Conservation (phyloP, 2,888 invertebrate genomes). For the Eristalis arbustorum region DNA sequence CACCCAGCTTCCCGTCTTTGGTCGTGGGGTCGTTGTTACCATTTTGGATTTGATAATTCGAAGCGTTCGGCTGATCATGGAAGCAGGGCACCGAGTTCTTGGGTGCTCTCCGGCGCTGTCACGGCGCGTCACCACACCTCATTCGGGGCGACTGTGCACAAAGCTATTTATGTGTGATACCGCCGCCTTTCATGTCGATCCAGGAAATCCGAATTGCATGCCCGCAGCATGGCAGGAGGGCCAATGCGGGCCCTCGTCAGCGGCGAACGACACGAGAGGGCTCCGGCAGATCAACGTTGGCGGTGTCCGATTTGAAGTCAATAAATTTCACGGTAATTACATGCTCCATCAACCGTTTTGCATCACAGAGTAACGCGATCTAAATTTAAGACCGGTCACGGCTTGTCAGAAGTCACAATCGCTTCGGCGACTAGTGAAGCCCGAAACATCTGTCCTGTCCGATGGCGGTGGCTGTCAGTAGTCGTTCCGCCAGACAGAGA, state of each 20-base stretch:
- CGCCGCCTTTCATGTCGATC: conserved; percentile 63
- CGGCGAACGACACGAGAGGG: not conserved
- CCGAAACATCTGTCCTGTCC: conserved; percentile 55
- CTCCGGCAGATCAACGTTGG: not conserved
- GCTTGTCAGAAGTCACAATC: conserved; percentile 30
- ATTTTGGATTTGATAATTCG: too few relatives aligned
- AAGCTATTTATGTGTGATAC: conserved; percentile 39
- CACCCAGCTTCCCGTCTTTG: conserved; percentile 27
- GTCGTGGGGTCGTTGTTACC: not conserved
- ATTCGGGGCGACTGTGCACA: conserved; percentile 16
- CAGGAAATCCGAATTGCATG: conserved; percentile 66
- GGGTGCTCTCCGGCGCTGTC: not conserved
- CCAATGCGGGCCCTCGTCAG: not conserved
- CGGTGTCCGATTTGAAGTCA: conserved; percentile 50
- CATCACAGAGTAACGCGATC: conserved; percentile 26
- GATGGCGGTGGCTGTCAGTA: conserved; percentile 22
- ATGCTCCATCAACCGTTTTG: conserved; percentile 64
- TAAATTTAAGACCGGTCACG: conserved; percentile 55
- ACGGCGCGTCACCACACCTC: conserved; percentile 1
- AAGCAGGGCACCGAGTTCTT: conserved; percentile 1
- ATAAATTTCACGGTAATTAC: conserved; percentile 66
- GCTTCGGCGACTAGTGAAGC: not conserved
- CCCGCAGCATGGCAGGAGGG: conserved; percentile 26
- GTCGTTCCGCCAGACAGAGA: conserved; percentile 5
- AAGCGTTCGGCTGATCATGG: conserved; percentile 11